Evolutionary conservation across 2,888 invertebrate species (phyloP).

Genomic region (Trachelus iudaicus): DNA sequence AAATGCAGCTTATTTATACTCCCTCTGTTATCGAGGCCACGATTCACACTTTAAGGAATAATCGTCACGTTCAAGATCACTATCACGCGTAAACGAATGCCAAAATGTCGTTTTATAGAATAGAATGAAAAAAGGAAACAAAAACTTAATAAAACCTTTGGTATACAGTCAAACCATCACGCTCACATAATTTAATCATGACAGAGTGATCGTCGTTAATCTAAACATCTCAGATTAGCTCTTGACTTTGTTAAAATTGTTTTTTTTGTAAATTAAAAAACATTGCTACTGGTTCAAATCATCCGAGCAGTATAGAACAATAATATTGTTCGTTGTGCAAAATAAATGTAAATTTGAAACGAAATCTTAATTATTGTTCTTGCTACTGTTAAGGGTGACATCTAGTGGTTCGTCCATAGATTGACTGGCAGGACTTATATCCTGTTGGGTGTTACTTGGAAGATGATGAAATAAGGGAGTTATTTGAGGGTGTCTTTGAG

Average conservation of each 20-base stretch:
- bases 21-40: not conserved
- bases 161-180: not conserved
- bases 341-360: not conserved
- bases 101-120: not conserved
- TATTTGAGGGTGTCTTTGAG: slow-evolving; percentile 44
- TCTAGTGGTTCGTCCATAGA: slow-evolving; percentile 59
- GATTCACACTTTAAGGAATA: not conserved
- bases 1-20: not conserved
- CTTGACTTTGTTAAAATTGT: not conserved
- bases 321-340: not conserved
- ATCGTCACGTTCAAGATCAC: not conserved
- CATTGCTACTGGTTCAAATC: not conserved
- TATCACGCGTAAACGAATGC: not conserved
- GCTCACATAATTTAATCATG: not conserved
- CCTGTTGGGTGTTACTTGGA: slow-evolving; percentile 39
- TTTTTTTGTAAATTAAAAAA: not conserved
- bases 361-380: slow-evolving; percentile 31
- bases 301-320: not conserved
- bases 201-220: not conserved
- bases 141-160: not conserved
- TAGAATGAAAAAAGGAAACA: not conserved
- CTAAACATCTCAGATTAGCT: not conserved
- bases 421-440: slow-evolving; percentile 45
- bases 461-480: slow-evolving; percentile 52
- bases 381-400: slow-evolving; percentile 56